Base-by-base conservation (phyloP, 2,888 invertebrate species). In the Mythimna albipuncta region DNA sequence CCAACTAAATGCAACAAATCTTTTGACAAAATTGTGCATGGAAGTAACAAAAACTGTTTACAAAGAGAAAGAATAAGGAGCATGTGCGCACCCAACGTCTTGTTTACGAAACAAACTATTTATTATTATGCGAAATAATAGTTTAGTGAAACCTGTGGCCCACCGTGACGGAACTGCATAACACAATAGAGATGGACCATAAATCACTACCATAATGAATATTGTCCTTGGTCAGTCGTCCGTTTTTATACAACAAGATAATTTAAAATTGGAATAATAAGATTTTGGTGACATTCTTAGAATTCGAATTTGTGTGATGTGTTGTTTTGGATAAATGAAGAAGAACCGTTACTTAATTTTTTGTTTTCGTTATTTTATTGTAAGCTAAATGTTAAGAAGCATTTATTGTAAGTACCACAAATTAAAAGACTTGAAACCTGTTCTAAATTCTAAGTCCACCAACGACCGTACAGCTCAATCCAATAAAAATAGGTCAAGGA, bases 51-150 rank as follows among this genome's bases (percentile, higher is more conserved):
- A 78, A 85, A 84, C 75, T 72, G 52, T 88, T 87, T 79, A 88
- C 89, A 91, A 90, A 89, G 79, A 84, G 52, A 67, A 59, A 64
- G 57, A 57, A 58, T 35, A 26, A 58, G 80, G 75, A 91, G 91
- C 93, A 92, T 91, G 85, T 85, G 62, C 84, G 86, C 91, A 87
- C 90, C 94, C 92, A 91, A 93, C 90, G 89, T 94, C 93, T 95
- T 95, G 94, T 95, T 95, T 93, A 92, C 87, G 87, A 93, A 94
- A 95, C 93, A 95, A 76, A 87, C 86, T 89, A 87, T 91, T 85
- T 6, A 47, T 19, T 19, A 47, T 6, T 2, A 16, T 87, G 84
- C 82, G 69, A 85, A 87, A 91, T 90, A 91, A 92, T 89, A 81
- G 89, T 74, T 64, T 82, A 86, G 87, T 90, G 89, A 89, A 91